Evolutionary conservation across 1,140 invertebrate genomes (phyloP), one percentile per base, ranked within the genome.

Genomic region (Hypsibius dujardini): DNA sequence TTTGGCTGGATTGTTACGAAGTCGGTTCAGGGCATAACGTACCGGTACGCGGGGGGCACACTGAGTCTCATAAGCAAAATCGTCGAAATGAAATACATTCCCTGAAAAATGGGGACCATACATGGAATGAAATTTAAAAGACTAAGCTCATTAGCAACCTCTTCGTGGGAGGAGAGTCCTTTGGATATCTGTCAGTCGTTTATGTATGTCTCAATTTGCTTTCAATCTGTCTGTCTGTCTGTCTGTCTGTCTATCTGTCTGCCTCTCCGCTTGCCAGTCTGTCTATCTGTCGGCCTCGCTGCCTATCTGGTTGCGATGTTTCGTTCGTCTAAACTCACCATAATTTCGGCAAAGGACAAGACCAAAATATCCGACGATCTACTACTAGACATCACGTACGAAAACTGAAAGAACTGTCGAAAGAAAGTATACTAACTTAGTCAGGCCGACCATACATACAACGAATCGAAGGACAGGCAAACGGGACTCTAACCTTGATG

Each of bases 321-420:
- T 28, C 28, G 28, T 28, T 28, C 28, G 28, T 46, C 42, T 40
- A 69, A 42, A 76, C 81, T 81, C 81, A 89, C 87, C 95, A 99
- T 99, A 74, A 98, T 91, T 83, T 98, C 92, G 28, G 95, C 95
- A 28, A 99, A 82, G 73, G 94, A 87, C 46, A 98, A 79, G 1
- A 99, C 95, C 75, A 99, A 98, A 56, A 98, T 89, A 79, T 98
- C 98, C 46, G 95, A 98, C 45, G 93, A 97, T 82, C 98, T 97
- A 73, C 90, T 95, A 75, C 92, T 97, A n/a, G 95, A 98, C 76
- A 99, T 95, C 75, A 94, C 93, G 82, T 98, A 97, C 82, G 99
- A 99, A 81, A 99, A 99, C 91, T 95, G 82, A 60, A 87, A 86
- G 72, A 72, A 59, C 46, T 70, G 70, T 42, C 14, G 28, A 56